Base-by-base conservation (phyloP, 2,888 invertebrate species). In the Luffia ferchaultella region DNA sequence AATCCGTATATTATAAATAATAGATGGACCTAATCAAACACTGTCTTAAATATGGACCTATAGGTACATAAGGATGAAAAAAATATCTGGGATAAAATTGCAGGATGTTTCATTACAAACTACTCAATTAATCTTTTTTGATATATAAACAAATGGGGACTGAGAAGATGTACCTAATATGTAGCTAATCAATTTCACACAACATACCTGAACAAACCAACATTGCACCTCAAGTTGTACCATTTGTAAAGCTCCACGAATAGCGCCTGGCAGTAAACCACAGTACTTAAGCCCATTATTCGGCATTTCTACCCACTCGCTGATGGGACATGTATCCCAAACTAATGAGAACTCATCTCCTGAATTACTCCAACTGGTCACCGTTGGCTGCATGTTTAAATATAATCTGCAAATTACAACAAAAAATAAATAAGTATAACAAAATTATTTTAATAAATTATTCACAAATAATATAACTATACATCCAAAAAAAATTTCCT, bases 231-330 rank as follows among this genome's bases (percentile, higher is more conserved):
- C 98, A 70, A 98, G 87, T 71, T 98, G 98, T 42, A 98, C 97
- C 96, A 99, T 99, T 87, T 99, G 98, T 62, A 98, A 86, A 7
- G 98, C 97, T 16, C 99, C 99, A 54, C 97, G 87, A 51, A 95
- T 89, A 20, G 91, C 89, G 0, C 99, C 99, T 54, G 96, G 95
- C 47, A 99, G 87, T 53, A 99, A 87, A 59, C 95, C 94, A 58
- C 96, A 96, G 72, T 98, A 98, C 66, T 95, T 94, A 16, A 98
- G 85, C 55, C 90, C 89, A 54, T 89, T 88, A 61, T 90, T 88
- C 1, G 98, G 98, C 67, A 98, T 85, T 75, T 98, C 98, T 0
- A 98, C 98, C 86, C 98, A 95, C 75, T 99, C 99, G 2, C 96
- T 96, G 50, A 99, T 82, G 0, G 99, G 98, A 78, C 98, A 99